These are phyloP conservation scores for Drosophila asahinai DNA, from an alignment of 1,140 invertebrate species.

Conservation along the genomic window DNA sequence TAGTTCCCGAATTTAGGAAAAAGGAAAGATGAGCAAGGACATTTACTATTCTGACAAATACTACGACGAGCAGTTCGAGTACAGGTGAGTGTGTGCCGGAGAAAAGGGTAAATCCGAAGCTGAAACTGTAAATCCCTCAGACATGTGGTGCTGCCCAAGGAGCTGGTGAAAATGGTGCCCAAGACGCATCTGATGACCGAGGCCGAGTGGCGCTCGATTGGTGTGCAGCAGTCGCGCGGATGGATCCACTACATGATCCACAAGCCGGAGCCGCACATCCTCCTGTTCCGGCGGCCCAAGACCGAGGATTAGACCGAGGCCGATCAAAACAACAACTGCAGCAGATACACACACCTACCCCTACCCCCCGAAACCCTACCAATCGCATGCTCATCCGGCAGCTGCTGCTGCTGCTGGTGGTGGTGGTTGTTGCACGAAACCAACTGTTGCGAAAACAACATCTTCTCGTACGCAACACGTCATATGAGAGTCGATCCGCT, in stretches of 20 bases:
- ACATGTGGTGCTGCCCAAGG: constrained; percentile 96
- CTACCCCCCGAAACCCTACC: constrained; percentile 1
- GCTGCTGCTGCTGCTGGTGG: constrained; percentile 40
- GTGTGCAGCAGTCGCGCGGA: constrained; percentile 97
- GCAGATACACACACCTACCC: constrained; percentile 31
- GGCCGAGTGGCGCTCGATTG: constrained; percentile 97
- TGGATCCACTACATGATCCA: constrained; percentile 99
- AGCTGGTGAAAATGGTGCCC: constrained; percentile 95
- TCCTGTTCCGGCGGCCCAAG: constrained; percentile 87
- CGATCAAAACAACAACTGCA: constrained; percentile 23
- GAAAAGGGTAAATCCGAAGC: neutral
- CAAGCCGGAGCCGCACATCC: constrained; percentile 91
- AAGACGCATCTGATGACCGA: constrained; percentile 97
- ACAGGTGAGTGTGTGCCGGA: constrained; percentile 87
- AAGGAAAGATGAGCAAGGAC: constrained; percentile 85
- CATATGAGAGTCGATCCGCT: neutral
- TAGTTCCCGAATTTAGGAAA: neutral
- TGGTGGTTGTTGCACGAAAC: constrained; percentile 41
- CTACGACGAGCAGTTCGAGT: constrained; percentile 94
- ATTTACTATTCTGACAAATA: constrained; percentile 98
- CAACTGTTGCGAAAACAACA: constrained; percentile 45
- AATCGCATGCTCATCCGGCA: constrained; percentile 46
- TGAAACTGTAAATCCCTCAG: constrained; percentile 86
- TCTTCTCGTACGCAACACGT: constrained; percentile 10
- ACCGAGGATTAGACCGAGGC: constrained; percentile 59